A percentile compares a stretch with the other conserved stretches of the same genome.
phyloP scores from a whole-genome alignment of 2,797 vertebrate genomes.

The Phylloscopus collybita region DNA sequence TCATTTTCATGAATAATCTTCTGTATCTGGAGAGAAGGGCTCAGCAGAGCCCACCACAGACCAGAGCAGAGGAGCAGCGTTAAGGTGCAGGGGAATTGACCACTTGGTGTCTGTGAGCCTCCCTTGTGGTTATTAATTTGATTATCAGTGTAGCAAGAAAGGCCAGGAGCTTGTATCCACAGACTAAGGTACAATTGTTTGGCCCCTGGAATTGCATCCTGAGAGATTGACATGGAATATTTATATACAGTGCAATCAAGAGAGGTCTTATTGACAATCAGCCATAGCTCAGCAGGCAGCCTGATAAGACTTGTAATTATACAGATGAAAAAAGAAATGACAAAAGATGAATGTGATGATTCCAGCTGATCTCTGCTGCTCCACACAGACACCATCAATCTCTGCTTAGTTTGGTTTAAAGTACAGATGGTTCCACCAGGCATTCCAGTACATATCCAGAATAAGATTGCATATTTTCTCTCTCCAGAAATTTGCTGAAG shows the following conservation, averaged over 20 bases:
- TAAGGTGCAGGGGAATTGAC: neutral
- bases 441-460: neutral
- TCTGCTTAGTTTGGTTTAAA: neutral
- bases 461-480: neutral
- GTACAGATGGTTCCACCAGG: neutral
- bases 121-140: neutral
- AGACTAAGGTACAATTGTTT: neutral
- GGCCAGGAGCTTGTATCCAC: neutral
- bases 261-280: constrained; percentile 50
- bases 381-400: neutral
- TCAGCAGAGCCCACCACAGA: neutral
- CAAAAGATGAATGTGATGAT: neutral
- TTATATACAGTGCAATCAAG: constrained; percentile 44
- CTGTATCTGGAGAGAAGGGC: neutral
- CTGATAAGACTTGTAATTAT: constrained; percentile 43
- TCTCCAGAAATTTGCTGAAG: neutral
- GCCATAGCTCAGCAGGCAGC: constrained; percentile 32
- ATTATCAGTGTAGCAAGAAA: neutral
- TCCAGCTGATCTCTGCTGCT: neutral
- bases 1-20: constrained; percentile 35
- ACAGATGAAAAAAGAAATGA: neutral
- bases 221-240: constrained; percentile 11
- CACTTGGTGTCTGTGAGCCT: neutral
- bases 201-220: neutral
- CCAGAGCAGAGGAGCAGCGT: neutral